These are phyloP conservation scores for Mesopsocus fuscifrons DNA, from an alignment of 2,888 invertebrate species.

Conservation along the genomic window DNA sequence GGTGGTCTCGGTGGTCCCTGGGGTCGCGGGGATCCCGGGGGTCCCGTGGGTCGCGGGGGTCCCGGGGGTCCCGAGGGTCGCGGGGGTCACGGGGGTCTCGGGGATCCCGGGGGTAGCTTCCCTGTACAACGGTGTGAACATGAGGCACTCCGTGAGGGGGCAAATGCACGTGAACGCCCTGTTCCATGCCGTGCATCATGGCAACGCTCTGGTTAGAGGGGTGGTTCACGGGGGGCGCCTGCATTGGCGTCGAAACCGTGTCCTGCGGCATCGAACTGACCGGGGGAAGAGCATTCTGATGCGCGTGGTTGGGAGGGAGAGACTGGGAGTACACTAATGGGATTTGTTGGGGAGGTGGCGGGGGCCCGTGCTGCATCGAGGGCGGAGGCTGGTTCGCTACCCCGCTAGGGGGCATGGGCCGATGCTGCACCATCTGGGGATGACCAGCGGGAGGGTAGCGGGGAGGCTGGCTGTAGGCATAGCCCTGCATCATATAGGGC, in stretches of 20 bases:
- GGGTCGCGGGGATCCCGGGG: slow-evolving; percentile 2
- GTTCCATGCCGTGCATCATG: slow-evolving; percentile 2
- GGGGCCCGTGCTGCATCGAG: neutral
- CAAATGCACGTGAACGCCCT: neutral
- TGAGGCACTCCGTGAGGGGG: slow-evolving; percentile 6
- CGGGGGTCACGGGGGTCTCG: slow-evolving; percentile 4
- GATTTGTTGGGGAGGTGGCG: slow-evolving; percentile 2
- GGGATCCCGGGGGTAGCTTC: slow-evolving; percentile 9
- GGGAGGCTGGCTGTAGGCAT: neutral
- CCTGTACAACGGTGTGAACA: slow-evolving; percentile 2
- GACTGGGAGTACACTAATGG: neutral
- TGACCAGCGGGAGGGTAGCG: neutral
- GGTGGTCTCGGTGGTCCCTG: neutral
- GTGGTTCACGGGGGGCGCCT: neutral
- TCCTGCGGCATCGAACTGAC: neutral
- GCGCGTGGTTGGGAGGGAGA: neutral
- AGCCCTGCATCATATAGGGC: neutral
- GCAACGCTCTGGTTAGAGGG: neutral
- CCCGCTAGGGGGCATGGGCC: neutral
- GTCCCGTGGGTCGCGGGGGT: neutral
- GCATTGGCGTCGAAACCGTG: neutral
- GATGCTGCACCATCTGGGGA: neutral
- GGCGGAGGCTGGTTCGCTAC: neutral
- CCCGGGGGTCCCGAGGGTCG: slow-evolving; percentile 3
- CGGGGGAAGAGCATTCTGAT: neutral